Conservation (phyloP, 2,888 invertebrate species). For the Folsomia manolachei region DNA sequence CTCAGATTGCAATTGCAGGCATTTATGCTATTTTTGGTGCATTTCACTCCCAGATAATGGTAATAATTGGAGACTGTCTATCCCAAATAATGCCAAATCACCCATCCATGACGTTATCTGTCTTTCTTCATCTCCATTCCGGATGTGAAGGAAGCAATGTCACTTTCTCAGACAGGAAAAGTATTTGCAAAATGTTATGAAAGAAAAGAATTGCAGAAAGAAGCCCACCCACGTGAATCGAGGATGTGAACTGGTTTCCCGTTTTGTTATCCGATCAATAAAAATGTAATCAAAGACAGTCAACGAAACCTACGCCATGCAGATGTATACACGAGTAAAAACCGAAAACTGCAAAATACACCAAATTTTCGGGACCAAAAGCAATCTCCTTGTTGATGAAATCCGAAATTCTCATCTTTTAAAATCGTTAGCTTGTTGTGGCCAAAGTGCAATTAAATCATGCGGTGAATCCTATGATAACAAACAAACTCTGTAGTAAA, state of each 20-base stretch:
- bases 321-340: too few relatives aligned
- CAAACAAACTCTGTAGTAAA: not conserved
- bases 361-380: too few relatives aligned
- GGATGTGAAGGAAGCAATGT: not conserved
- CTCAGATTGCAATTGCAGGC: too few relatives aligned
- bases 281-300: not conserved
- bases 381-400: too few relatives aligned
- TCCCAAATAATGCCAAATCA: too few relatives aligned
- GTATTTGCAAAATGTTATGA: not conserved
- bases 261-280: not conserved
- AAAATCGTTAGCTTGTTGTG: too few relatives aligned
- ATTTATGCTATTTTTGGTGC: too few relatives aligned
- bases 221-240: not conserved
- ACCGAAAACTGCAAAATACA: too few relatives aligned
- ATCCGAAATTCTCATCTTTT: not conserved
- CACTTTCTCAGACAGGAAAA: not conserved
- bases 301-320: not conserved
- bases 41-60: too few relatives aligned
- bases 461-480: not conserved
- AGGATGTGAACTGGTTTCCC: not conserved
- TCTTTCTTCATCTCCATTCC: too few relatives aligned
- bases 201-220: not conserved
- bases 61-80: too few relatives aligned
- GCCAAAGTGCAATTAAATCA: not conserved
- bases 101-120: too few relatives aligned